Evolutionary conservation across 2,797 vertebrate genomes (phyloP).

Genomic region (Vireo griseus): DNA sequence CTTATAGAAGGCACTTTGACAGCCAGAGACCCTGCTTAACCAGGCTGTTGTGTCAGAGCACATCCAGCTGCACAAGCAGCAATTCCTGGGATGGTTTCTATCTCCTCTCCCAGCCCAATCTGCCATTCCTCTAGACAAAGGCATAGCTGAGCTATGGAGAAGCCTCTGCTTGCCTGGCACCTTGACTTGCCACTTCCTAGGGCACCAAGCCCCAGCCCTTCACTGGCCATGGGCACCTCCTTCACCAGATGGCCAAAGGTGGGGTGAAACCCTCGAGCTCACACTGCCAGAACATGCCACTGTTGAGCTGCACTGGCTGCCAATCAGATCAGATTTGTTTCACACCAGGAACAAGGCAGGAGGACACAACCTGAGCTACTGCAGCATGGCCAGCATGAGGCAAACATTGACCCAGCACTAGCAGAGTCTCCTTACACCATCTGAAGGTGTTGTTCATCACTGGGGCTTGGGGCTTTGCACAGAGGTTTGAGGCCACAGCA

Average conservation of each 20-base stretch:
- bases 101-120: accelerated
- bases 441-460: not conserved
- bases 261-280: not conserved
- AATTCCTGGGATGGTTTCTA: not conserved
- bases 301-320: not conserved
- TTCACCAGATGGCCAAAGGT: not conserved
- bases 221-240: accelerated
- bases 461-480: not conserved
- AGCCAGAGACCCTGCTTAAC: not conserved
- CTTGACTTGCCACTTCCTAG: accelerated
- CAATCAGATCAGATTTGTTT: not conserved
- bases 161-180: not conserved
- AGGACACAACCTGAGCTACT: not conserved
- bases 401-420: not conserved
- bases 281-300: accelerated
- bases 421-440: not conserved
- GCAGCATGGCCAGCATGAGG: not conserved
- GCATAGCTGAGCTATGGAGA: not conserved
- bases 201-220: not conserved
- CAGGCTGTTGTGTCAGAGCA: not conserved
- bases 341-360: not conserved
- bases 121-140: not conserved
- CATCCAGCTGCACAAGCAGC: not conserved
- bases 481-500: not conserved
- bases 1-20: not conserved